Base-by-base conservation (phyloP, 1,140 invertebrate genomes). In the Zaprionus lachaisei region DNA sequence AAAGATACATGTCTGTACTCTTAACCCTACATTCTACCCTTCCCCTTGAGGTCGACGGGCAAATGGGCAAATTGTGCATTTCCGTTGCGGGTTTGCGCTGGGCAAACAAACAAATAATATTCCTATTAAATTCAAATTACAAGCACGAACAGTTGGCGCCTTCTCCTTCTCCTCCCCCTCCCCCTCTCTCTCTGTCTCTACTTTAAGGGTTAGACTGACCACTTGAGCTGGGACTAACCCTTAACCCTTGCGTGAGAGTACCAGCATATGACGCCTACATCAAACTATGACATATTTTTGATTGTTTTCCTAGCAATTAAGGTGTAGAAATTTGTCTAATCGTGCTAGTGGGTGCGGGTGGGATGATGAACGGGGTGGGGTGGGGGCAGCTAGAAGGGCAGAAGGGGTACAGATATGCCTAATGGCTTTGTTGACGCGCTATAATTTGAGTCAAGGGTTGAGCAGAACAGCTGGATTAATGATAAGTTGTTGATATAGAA, bases 111-210 rank as follows among this genome's bases (percentile, higher is more conserved):
- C 80, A 83, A 80, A 83, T 80, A 83, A 80, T 80, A 71, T 78
- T 84, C 70, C 81, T 73, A 84, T 80, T 83, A 84, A 84, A 84
- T 84, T 83, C 81, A 80, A 83, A 84, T 84, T 83, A 83, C 56
- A 72, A 63, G 70, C 77, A 80, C 74, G 77, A 83, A 83, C 81
- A 83, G 77, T 77, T 83, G 80, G 80, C 66, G 61, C 66, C 66
- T 28, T 54, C 22, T 24, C 55, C 34, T 20, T 1, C 20, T 20
- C 20, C 20, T 20, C 20, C 20, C 15, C 57, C 5, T 9, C 15
- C 7, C 15, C 3, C 20, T 2, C 14, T n/a, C 26, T 12, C 15
- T 15, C 14, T n/a, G 0, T 6, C n/a, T 5, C 20, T 2, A 17
- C 26, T 15, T 54, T 51, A 76, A 83, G 68, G 72, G 67, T 71